Base-by-base conservation (phyloP, 1,140 invertebrate genomes). In the Tetraneura akinire region DNA sequence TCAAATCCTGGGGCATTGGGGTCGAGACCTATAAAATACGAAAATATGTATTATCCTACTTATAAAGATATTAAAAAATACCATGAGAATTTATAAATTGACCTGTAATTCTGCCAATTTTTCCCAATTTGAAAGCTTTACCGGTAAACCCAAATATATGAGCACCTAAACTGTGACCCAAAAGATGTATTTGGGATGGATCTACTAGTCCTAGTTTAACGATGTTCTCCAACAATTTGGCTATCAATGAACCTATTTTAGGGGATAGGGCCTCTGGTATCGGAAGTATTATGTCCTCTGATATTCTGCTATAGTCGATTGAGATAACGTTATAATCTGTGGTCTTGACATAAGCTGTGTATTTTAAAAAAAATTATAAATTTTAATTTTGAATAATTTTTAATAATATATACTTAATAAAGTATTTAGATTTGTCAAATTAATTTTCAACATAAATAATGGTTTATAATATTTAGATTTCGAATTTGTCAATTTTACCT, bases 151-250 rank as follows among this genome's bases (percentile, higher is more conserved):
- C 93, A 1, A 91, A 90, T 26, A 95, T 90, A 83, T 96, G 94
- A 0, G 93, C 91, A 0, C 94, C 94, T 9, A 96, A 86, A 82
- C 93, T 95, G 86, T 95, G 94, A 0, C 94, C 94, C 1, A 82
- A 81, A 16, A 82, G 16, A 51, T 82, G 81, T 29, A 82, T 68
- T 16, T 78, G 26, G 6, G 76, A n/a, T 3, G 53, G 53, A 3
- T 74, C 32, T 11, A 74, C 57, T 1, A 80, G 32, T 3, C 21
- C 51, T 13, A 81, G 29, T 8, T 80, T 45, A 1, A 82, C 55
- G n/a, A 83, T 23, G 23, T 70, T 73, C 47, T 83, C 80, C 29
- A 83, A 71, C 16, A 83, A 49, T 21, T 62, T 11, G 9, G 82
- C 83, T 3, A 82, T 53, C 29, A 80, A 37, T 1, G 29, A 21